These are phyloP conservation scores for Myiagra hebetior DNA, from an alignment of 2,113 vertebrate species.

Conservation along the genomic window DNA sequence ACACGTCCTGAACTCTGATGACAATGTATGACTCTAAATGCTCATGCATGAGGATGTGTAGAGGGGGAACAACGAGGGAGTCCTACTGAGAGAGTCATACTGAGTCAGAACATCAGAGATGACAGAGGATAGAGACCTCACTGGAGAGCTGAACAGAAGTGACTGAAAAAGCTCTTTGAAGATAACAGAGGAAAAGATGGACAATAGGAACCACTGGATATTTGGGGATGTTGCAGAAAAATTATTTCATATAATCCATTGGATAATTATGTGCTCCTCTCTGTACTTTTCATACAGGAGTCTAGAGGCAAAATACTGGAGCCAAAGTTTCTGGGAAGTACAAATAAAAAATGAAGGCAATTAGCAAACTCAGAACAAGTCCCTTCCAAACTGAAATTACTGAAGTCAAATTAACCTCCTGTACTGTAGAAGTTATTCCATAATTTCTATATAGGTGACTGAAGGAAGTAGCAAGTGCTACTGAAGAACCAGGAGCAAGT, in stretches of 20 bases:
- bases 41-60: not conserved
- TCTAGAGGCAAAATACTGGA: not conserved
- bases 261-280: not conserved
- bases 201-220: not conserved
- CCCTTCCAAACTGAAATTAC: not conserved
- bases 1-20: not conserved
- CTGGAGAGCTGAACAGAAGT: not conserved
- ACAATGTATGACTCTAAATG: not conserved
- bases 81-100: not conserved
- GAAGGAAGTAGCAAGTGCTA: not conserved
- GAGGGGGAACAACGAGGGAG: not conserved
- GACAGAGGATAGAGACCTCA: not conserved
- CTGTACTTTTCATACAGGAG: not conserved
- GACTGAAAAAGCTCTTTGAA: constrained; percentile 11
- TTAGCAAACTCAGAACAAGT: not conserved
- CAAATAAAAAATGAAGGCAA: not conserved
- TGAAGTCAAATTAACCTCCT: not conserved
- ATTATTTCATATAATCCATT: not conserved
- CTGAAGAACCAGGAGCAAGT: not conserved
- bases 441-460: not conserved
- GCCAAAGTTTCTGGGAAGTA: not conserved
- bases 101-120: constrained; percentile 17
- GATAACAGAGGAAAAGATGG: not conserved
- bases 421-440: not conserved
- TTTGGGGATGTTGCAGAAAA: not conserved